Percentiles rank a stretch among this genome's conserved stretches.
Evolutionary conservation across 2,797 vertebrate species (phyloP).

Genomic region (Simalia tracyae): DNA sequence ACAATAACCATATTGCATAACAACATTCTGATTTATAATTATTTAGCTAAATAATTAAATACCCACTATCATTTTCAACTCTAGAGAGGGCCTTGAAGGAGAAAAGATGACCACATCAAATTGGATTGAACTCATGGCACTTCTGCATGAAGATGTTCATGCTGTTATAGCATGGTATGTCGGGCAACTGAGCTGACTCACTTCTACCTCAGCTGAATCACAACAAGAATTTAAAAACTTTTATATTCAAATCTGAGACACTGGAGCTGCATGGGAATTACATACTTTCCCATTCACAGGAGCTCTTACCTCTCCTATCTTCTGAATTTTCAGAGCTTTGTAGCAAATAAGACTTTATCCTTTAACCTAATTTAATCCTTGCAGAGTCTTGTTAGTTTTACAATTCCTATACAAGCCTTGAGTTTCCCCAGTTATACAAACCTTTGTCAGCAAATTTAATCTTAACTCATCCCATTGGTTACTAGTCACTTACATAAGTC

Average conservation of each 20-base stretch:
- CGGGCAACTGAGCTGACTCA: neutral
- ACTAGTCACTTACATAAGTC: neutral
- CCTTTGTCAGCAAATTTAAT: neutral
- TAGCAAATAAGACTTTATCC: neutral
- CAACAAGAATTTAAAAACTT: neutral
- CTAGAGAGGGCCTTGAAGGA: neutral
- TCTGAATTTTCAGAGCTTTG: neutral
- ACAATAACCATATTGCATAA: neutral
- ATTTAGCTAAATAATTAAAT: neutral
- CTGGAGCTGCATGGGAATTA: neutral
- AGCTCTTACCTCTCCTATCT: neutral
- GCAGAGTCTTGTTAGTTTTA: neutral
- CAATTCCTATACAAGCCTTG: neutral
- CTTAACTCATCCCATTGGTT: no score
- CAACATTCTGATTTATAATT: neutral
- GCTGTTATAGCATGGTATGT: neutral
- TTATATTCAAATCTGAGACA: neutral
- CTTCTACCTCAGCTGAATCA: neutral
- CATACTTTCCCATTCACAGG: neutral
- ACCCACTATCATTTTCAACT: neutral
- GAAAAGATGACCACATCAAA: neutral
- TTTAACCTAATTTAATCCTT: neutral
- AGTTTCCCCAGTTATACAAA: neutral
- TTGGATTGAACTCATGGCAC: neutral
- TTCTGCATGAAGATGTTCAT: neutral